Evolutionary conservation across 1,140 invertebrate species (phyloP), one percentile per base, ranked within the genome.

Genomic region (Hesperophylax magnus): DNA sequence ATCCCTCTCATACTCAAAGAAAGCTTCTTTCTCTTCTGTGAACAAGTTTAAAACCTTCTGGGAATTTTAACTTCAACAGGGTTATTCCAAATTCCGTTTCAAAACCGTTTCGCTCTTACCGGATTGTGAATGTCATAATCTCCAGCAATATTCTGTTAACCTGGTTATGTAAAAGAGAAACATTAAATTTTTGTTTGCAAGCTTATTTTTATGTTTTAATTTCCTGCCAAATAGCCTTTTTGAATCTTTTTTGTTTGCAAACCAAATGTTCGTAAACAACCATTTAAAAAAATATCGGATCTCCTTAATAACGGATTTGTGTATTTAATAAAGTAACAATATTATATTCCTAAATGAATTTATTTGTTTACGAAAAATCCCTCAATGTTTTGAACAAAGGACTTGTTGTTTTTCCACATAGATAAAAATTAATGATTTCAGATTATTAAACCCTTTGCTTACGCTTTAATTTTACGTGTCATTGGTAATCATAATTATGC

Each of bases 121-220:
- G 67, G 67, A 71, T 71, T 71, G 39, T 20, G 15, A 71, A 71
- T 53, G 39, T 53, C 7, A 71, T 71, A 8, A 71, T 71, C 67
- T 53, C 67, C 34, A 18, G 39, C 47, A 52, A 71, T 71, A 67
- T 71, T 71, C 67, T 24, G 67, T 71, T 47, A 7, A 7, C 34
- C 24, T 22, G 67, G 67, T 39, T 3, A 53, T 52, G 63, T 17
- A 27, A 24, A 24, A 20, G 15, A n/a, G 56, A 67, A 67, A 27
- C 34, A 17, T 34, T 67, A 14, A 9, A 65, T 67, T 67, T 47
- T 47, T 47, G 39, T 47, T 47, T 47, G 11, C 9, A 47, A 14
- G 11, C 39, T 47, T 14, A 47, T 67, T 67, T 67, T n/a, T 67
- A 67, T 31, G 22, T 34, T 67, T 67, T 67, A 67, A 67, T 67